Evolutionary conservation across 2,888 invertebrate species (phyloP).

Genomic region (Calameuta filiformis): DNA sequence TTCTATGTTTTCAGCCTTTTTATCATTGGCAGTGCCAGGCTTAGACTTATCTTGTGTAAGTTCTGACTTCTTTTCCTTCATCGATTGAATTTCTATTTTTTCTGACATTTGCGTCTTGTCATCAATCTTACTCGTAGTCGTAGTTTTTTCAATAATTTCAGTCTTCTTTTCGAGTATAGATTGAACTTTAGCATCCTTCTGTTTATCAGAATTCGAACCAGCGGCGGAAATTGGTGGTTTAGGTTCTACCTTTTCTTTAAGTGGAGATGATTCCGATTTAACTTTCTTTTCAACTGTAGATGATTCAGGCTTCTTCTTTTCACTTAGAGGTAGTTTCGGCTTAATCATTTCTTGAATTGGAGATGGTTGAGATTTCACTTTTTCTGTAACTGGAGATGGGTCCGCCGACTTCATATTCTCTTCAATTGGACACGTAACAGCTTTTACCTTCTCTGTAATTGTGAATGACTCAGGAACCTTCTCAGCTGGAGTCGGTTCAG

Average conservation of each 20-base stretch:
- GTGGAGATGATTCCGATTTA: too few species aligned
- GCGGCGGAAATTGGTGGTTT: background rate
- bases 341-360: conserved; percentile 17
- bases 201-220: too few species aligned
- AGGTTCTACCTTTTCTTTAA: background rate
- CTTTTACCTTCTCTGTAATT: background rate
- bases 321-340: background rate
- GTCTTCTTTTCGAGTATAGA: too few species aligned
- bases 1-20: background rate
- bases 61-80: background rate
- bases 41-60: background rate
- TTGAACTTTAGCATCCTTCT: too few species aligned
- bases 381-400: background rate
- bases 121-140: background rate
- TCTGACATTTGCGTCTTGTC: background rate
- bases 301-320: background rate
- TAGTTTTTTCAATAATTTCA: background rate
- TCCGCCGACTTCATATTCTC: conserved; percentile 8
- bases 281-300: background rate
- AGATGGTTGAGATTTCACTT: conserved; percentile 2
- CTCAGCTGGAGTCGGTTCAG: background rate
- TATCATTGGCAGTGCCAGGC: background rate
- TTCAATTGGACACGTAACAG: background rate
- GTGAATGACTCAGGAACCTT: background rate
- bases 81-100: background rate